Evolutionary conservation across 2,888 invertebrate genomes (phyloP).

Genomic region (Parapristionchus giblindavisi): DNA sequence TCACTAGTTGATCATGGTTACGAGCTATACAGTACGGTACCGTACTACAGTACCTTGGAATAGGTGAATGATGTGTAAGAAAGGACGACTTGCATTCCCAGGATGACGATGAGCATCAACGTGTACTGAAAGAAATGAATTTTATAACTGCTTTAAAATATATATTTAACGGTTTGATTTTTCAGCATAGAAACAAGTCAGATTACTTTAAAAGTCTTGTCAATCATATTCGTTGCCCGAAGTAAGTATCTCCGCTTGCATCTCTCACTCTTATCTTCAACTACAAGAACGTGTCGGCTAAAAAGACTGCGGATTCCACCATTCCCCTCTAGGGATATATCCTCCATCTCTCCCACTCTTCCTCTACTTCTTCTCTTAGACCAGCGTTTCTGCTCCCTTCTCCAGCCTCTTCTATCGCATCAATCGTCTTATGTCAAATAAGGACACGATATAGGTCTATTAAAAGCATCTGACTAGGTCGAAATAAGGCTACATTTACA

Average conservation of each 20-base stretch:
- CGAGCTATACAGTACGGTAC: background rate
- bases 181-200: too few relatives aligned
- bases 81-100: constrained; percentile 38
- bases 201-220: too few relatives aligned
- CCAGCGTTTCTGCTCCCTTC: background rate
- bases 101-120: constrained; percentile 34
- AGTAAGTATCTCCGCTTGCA: too few relatives aligned
- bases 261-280: background rate
- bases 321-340: too few relatives aligned
- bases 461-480: background rate
- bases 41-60: constrained; percentile 18
- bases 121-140: constrained; percentile 34
- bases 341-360: too few relatives aligned
- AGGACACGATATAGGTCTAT: background rate
- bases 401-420: background rate
- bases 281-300: background rate
- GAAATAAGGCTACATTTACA: too few relatives aligned
- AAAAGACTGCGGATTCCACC: background rate
- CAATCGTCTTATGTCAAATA: background rate
- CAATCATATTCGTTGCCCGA: too few relatives aligned
- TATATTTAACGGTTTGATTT: too few relatives aligned
- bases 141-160: background rate
- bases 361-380: background rate
- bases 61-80: constrained; percentile 37
- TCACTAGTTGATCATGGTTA: background rate